A percentile compares a stretch with the other conserved stretches of the same genome.
These are phyloP conservation scores for Gorsachius magnificus DNA, from an alignment of 2,797 vertebrate genomes.

Conservation along the genomic window DNA sequence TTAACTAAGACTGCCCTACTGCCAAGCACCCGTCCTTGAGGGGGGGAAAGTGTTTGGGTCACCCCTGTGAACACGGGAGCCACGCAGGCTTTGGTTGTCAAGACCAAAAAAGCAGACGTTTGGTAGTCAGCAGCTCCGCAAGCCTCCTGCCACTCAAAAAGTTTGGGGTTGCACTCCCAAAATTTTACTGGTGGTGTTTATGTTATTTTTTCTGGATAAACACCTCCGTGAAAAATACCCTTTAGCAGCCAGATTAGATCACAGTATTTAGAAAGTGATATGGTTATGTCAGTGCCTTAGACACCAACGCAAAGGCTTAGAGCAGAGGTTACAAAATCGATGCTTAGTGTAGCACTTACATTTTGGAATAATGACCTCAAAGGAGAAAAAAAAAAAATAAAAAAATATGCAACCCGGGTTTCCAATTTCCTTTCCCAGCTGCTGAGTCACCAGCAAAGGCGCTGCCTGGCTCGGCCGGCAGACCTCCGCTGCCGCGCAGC, in stretches of 20 bases:
- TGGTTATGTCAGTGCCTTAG: rapidly evolving
- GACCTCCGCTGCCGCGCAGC: background rate
- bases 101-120: rapidly evolving
- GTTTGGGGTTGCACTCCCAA: background rate
- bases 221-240: background rate
- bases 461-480: background rate
- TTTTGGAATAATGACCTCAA: background rate
- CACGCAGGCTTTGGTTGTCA: background rate
- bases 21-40: rapidly evolving
- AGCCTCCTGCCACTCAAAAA: background rate
- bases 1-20: background rate
- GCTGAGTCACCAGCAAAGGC: background rate
- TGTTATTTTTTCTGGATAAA: background rate
- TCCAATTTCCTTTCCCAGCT: background rate
- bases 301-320: rapidly evolving
- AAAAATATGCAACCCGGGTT: background rate
- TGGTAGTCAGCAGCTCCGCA: background rate
- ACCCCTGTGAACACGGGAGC: background rate
- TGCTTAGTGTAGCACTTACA: background rate
- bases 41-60: background rate
- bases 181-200: background rate
- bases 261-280: background rate
- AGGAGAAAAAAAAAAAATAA: background rate
- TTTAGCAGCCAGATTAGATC: background rate
- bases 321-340: background rate